Base-by-base conservation (phyloP, 2,113 vertebrate genomes). In the Indicator maculatus region DNA sequence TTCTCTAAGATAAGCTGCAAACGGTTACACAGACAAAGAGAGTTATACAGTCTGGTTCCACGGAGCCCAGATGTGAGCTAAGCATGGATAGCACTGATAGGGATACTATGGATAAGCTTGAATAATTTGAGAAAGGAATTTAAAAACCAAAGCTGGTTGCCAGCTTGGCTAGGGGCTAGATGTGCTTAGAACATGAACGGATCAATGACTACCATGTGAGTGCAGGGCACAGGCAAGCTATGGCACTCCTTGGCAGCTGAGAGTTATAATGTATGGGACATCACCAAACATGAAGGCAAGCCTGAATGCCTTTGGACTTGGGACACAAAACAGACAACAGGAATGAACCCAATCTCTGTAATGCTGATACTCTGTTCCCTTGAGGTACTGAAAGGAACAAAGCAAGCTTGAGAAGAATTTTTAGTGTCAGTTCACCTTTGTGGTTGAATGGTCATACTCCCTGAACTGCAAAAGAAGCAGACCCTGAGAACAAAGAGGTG, bases 261-360 rank as follows among this genome's bases (percentile, higher is more conserved):
- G 63, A 89, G 21, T 11, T 89, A 26, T 9, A 38, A 30, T 4
- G 3, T 67, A 30, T 19, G 55, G 16, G 17, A 1, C 41, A 58
- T 23, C 50, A 21, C 12, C 0, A 0, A 16, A 64, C 4, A 12
- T 3, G 6, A 72, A 60, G 38, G 44, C 7, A 84, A 84, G 6
- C 17, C 13, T 47, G 24, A 38, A 52, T 18, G 26, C n/a, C 71
- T 91, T 91, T 72, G 71, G 39, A 60, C 47, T 72, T 47, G 28
- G 45, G 41, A 56, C 26, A 41, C 28, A 24, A 81, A 84, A 52
- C 4, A 78, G 33, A 8, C 50, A 67, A 67, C 2, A 69, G 26
- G 47, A 95, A 92, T 27, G 4, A 92, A 31, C 15, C 7, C 56
- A 27, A 86, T 60, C n/a, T 83, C 56, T 59, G 3, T 27, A 74